Evolutionary conservation across 2,888 invertebrate species (phyloP), one percentile per base, ranked within the genome.

Genomic region (Hymenopus coronatus): DNA sequence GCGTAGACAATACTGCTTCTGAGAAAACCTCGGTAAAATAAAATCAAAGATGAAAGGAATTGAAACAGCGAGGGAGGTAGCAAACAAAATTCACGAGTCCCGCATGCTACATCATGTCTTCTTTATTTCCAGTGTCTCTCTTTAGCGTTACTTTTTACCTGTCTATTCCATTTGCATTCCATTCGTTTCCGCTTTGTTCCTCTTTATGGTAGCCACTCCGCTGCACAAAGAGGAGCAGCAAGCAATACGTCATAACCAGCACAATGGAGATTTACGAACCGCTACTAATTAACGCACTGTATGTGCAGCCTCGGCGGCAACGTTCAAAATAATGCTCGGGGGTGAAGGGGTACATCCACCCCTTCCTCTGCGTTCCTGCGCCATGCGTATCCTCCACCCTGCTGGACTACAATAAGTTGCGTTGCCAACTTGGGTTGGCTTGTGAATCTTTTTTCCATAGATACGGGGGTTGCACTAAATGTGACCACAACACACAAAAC

Each of bases 181-280:
- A 15, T 70, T 70, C 25, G 54, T 70, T 20, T 15, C 54, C 15
- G 20, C 15, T 25, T 70, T 70, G 54, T 25, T 25, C 54, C 54
- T 70, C 54, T 70, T 70, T 70, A 70, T 70, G 54, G 20, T 70
- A 25, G 54, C 54, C 54, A 70, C 54, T 70, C 54, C 54, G 54
- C 25, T 70, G 54, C 54, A 70, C 54, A 70, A 28, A 70, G 54
- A 84, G 27, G 85, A 14, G 85, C 33, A 20, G 84, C 25, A 46
- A 88, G 70, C 28, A 85, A 85, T 85, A 70, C 88, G 88, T 88
- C 89, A 88, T 84, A 30, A 82, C 27, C 88, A 89, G 86, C 70
- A 88, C 88, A 89, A 88, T 89, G 85, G 83, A 88, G 85, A 88
- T 88, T 88, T 88, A 89, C 88, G 54, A 70, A 82, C 81, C 86